Evolutionary conservation across 2,113 vertebrate species (phyloP).

Genomic region (Notiomystis cincta): DNA sequence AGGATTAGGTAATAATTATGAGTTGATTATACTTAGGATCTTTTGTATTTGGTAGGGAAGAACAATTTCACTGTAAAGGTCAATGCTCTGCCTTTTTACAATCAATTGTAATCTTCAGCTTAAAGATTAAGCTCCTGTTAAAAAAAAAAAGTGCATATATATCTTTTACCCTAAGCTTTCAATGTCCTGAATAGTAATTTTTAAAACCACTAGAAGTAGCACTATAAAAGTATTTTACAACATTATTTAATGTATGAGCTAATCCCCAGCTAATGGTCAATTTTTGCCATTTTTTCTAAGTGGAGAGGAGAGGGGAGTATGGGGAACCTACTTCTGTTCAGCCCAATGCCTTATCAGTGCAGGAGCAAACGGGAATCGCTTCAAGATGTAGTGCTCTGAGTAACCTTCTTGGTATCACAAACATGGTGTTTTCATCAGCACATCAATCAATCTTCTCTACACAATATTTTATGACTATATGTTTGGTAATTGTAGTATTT

Average conservation of each 20-base stretch:
- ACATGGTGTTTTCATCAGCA: background rate
- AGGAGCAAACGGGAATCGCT: background rate
- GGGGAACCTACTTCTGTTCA: background rate
- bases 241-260: constrained; percentile 41
- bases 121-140: constrained; percentile 59
- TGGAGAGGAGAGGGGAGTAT: background rate
- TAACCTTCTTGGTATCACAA: background rate
- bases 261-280: constrained; percentile 38
- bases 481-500: background rate
- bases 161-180: constrained; percentile 24
- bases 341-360: background rate
- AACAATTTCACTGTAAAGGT: constrained; percentile 58
- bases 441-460: background rate
- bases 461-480: background rate
- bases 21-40: constrained; percentile 73
- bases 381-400: background rate
- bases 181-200: constrained; percentile 25
- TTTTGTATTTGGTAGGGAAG: constrained; percentile 68
- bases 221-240: constrained; percentile 27
- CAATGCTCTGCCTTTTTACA: constrained; percentile 27
- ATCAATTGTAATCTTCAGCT: constrained; percentile 54
- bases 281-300: background rate
- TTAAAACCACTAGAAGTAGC: constrained; percentile 5
- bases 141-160: background rate
- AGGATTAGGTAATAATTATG: constrained; percentile 78